A percentile compares a stretch with the other conserved stretches of the same genome.
phyloP scores from a whole-genome alignment of 2,888 invertebrate genomes.

The Peribatodes rhomboidaria region DNA sequence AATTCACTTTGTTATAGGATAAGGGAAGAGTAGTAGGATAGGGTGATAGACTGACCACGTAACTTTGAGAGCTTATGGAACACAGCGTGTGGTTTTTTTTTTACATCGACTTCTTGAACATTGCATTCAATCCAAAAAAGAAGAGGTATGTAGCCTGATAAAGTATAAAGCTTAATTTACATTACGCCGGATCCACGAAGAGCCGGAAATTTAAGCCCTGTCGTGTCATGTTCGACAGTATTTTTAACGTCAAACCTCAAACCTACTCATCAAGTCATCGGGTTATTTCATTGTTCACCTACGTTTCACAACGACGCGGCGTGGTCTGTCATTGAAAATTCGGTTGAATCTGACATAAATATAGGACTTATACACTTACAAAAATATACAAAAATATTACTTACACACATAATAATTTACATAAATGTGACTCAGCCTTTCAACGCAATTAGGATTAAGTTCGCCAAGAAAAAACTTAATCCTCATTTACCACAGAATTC shows the following conservation, averaged over 20 bases:
- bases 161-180: not conserved
- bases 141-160: not conserved
- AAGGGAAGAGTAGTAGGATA: too few relatives aligned
- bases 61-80: too few relatives aligned
- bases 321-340: not conserved
- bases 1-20: constrained; percentile 2
- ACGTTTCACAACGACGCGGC: not conserved
- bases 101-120: too few relatives aligned
- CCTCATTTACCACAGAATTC: not conserved
- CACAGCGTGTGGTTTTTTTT: too few relatives aligned
- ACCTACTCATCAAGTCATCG: too few relatives aligned
- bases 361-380: too few relatives aligned
- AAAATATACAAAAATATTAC: too few relatives aligned
- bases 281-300: too few relatives aligned
- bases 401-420: not conserved
- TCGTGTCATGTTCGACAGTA: too few relatives aligned
- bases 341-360: not conserved
- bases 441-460: not conserved
- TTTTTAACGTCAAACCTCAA: too few relatives aligned
- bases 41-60: too few relatives aligned
- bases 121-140: too few relatives aligned
- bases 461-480: not conserved
- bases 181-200: not conserved
- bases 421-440: not conserved
- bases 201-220: not conserved